Conservation (phyloP, 2,888 invertebrate genomes). For the Neoscelio sp. region DNA sequence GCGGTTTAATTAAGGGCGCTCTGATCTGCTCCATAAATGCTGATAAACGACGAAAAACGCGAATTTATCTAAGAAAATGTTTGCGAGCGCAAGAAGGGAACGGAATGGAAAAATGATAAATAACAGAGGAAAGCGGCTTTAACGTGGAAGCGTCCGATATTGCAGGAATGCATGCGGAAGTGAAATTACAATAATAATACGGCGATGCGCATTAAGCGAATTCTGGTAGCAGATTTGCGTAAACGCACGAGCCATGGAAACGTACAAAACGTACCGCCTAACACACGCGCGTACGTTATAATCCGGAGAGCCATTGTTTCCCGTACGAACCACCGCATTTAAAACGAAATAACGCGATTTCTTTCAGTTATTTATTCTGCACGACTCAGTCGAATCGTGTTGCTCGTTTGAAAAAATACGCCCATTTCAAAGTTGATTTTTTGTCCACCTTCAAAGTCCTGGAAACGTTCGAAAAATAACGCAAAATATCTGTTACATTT, state of each 20-base stretch:
- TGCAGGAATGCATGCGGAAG: conserved; percentile 56
- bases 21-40: conserved; percentile 42
- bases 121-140: conserved; percentile 58
- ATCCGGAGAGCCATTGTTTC: conserved; percentile 59
- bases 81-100: conserved; percentile 14
- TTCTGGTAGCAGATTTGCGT: conserved; percentile 61
- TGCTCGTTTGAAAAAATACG: conserved; percentile 49
- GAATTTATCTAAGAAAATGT: conserved; percentile 64
- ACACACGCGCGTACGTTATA: conserved; percentile 44
- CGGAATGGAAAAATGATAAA: conserved; percentile 52
- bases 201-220: conserved; percentile 64
- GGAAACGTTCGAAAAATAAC: conserved; percentile 36
- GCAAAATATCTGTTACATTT: conserved; percentile 1
- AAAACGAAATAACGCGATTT: conserved; percentile 65
- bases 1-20: conserved; percentile 53
- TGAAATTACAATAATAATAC: conserved; percentile 66
- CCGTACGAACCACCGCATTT: conserved; percentile 51
- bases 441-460: conserved; percentile 38
- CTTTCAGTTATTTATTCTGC: conserved; percentile 65
- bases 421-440: conserved; percentile 41
- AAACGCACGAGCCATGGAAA: conserved; percentile 43
- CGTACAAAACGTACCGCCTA: conserved; percentile 36
- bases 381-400: conserved; percentile 36
- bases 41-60: conserved; percentile 57
- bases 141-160: conserved; percentile 46